Conservation (phyloP, 2,113 vertebrate genomes). For the Microtus oregoni region DNA sequence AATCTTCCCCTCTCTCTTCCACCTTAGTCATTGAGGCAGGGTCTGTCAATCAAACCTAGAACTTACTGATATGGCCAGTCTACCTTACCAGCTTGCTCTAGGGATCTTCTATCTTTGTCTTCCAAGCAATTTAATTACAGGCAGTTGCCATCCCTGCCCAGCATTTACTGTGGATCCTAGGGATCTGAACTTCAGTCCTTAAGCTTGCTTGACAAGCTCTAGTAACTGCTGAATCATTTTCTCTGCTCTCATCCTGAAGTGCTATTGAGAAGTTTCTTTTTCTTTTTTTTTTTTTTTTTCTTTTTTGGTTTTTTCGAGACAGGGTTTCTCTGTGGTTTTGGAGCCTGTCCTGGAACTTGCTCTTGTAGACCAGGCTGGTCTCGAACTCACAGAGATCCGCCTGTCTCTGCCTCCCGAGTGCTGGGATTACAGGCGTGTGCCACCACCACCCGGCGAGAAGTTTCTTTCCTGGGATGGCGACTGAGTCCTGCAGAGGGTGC, state of each 20-base stretch:
- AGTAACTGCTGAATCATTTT: neutral
- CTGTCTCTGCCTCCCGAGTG: too few species aligned
- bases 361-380: too few species aligned
- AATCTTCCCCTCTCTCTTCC: neutral
- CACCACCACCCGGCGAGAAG: too few species aligned
- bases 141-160: neutral
- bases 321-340: too few species aligned
- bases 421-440: too few species aligned
- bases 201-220: neutral
- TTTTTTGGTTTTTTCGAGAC: too few species aligned
- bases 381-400: too few species aligned
- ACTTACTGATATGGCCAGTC: neutral
- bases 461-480: neutral
- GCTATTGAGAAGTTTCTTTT: neutral
- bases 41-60: neutral
- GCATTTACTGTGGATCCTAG: neutral
- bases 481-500: neutral
- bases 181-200: neutral
- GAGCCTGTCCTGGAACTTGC: too few species aligned
- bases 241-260: neutral
- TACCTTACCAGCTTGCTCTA: neutral
- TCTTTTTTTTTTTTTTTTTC: too few species aligned
- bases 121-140: neutral
- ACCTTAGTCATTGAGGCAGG: neutral
- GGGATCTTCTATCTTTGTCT: neutral